A percentile compares a stretch with the other conserved stretches of the same genome.
These are phyloP conservation scores for Dryocosmus kuriphilus DNA, from an alignment of 2,888 invertebrate genomes.

Conservation along the genomic window DNA sequence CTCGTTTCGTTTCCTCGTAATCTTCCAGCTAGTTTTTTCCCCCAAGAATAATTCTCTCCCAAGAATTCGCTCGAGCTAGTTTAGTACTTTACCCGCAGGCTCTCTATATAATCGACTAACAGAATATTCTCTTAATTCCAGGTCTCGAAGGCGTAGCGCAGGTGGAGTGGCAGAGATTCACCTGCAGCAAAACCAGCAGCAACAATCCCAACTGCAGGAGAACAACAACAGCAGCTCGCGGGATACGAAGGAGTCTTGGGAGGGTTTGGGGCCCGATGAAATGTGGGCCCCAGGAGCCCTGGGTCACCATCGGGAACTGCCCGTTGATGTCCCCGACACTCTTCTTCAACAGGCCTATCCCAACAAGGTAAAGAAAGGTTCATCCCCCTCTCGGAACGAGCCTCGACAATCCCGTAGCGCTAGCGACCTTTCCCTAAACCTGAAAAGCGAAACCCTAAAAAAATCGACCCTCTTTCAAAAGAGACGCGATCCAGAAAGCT, in stretches of 20 bases:
- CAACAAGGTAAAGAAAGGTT: conserved; percentile 76
- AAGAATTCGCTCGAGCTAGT: neutral
- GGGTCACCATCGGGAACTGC: conserved; percentile 98
- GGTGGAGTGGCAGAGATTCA: conserved; percentile 90
- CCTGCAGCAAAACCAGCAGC: conserved; percentile 83
- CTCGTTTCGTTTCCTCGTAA: neutral
- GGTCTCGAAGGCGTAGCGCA: conserved; percentile 87
- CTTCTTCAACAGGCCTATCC: conserved; percentile 76
- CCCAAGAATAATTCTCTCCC: neutral
- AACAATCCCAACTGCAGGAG: conserved; percentile 80
- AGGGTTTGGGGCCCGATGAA: conserved; percentile 78
- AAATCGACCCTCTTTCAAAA: conserved; percentile 74
- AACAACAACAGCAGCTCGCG: conserved; percentile 77
- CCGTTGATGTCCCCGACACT: conserved; percentile 97
- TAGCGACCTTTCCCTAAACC: conserved; percentile 72
- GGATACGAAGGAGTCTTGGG: conserved; percentile 71
- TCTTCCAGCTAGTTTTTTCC: neutral
- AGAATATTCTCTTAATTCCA: conserved; percentile 76
- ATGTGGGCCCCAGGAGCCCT: conserved; percentile 76
- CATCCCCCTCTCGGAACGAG: conserved; percentile 62
- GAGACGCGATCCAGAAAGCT: conserved; percentile 78
- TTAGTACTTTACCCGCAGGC: neutral
- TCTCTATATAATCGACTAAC: neutral
- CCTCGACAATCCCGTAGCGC: conserved; percentile 72
- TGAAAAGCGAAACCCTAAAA: conserved; percentile 64